Percentiles rank a stretch among this genome's conserved stretches.
phyloP scores from a whole-genome alignment of 1,140 invertebrate genomes.

The Drosophila tsacasi region DNA sequence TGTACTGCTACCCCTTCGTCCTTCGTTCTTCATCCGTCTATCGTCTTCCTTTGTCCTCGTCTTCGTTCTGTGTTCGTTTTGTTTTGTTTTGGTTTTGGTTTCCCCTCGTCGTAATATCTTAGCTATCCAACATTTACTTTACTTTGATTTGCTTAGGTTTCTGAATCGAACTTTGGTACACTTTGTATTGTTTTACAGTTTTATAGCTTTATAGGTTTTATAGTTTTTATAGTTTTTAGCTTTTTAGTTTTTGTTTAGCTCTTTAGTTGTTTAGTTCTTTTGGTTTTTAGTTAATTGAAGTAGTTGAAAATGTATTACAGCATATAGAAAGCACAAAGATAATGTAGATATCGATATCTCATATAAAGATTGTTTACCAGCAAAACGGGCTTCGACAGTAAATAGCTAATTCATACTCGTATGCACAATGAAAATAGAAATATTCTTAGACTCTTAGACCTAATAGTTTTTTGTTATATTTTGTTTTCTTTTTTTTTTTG shows the following conservation, averaged over 20 bases:
- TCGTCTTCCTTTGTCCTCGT: neutral
- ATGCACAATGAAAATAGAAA: constrained; percentile 62
- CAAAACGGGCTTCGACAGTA: constrained; percentile 45
- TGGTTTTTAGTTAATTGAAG: constrained; percentile 43
- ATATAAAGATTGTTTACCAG: constrained; percentile 53
- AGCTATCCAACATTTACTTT: constrained; percentile 31
- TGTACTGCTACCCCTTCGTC: neutral
- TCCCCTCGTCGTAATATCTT: constrained; percentile 20
- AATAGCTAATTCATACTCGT: constrained; percentile 54
- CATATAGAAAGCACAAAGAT: constrained; percentile 52
- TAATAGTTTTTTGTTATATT: constrained; percentile 37
- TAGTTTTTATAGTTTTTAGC: constrained; percentile 10
- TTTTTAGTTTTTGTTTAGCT: constrained; percentile 17
- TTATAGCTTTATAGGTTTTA: constrained; percentile 14
- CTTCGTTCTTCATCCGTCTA: neutral
- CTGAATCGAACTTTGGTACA: constrained; percentile 31
- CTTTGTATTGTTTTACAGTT: constrained; percentile 18
- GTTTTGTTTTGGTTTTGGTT: neutral
- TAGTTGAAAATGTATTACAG: constrained; percentile 44
- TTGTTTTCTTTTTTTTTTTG: too few species aligned
- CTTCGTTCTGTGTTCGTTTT: neutral
- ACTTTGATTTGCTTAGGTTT: constrained; percentile 34
- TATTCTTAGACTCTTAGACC: constrained; percentile 49
- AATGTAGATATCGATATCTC: constrained; percentile 43
- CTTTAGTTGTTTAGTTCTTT: constrained; percentile 9